Base-by-base conservation (phyloP, 2,888 invertebrate species). In the Gisinianus flammeolus region DNA sequence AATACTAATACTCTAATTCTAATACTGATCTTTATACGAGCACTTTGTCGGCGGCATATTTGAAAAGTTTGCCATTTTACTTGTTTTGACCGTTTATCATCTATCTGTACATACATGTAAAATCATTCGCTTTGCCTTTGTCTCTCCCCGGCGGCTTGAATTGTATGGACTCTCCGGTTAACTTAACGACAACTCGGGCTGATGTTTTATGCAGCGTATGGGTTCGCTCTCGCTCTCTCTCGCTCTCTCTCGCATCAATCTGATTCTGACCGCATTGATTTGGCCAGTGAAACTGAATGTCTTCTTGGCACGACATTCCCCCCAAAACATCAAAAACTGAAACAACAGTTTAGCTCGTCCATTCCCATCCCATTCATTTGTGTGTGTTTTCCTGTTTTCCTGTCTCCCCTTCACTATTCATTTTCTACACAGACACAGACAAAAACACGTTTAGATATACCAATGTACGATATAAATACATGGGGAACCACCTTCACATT, bases 21-120 rank as follows among this genome's bases (percentile, higher is more conserved):
- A n/a, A n/a, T n/a, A n/a, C n/a, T n/a, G n/a, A n/a, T n/a, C n/a
- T n/a, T n/a, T n/a, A n/a, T n/a, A n/a, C 5, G 66, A 30, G 30
- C 8, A 8, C 30, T 26, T 75, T 75, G n/a, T 58, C 80, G 77
- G 78, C 79, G 79, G 80, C 78, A 79, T 79, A 80, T 76, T 82
- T 82, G 77, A 72, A 73, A n/a, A n/a, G n/a, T n/a, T n/a, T 80
- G 79, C 79, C 79, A n/a, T 79, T 80, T 76, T 81, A 5, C 67
- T 64, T 82, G 82, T 81, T 81, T 82, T 79, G 70, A 78, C 75
- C 72, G 78, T 80, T 81, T 80, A 81, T 82, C 82, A n/a, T n/a
- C n/a, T n/a, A n/a, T n/a, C n/a, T n/a, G n/a, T n/a, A n/a, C n/a
- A n/a, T 81, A 76, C 79, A 78, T 79, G 79, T 81, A 81, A 79